Evolutionary conservation across 2,797 vertebrate species (phyloP), one percentile per base, ranked within the genome.

Genomic region (Melanotaenia parkinsoni): DNA sequence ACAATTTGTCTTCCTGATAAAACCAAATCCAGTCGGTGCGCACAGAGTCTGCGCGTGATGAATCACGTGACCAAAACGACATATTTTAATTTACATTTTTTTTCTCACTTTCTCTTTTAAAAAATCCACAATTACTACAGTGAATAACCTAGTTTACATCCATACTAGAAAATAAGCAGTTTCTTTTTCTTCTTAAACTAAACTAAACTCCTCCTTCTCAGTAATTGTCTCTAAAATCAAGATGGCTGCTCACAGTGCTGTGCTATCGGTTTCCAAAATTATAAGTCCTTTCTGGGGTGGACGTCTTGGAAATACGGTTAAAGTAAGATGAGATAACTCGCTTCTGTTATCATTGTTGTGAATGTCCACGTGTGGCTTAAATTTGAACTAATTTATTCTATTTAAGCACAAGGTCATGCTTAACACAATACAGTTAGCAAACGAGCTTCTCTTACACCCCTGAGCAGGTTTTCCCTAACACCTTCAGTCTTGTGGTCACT

Each of bases 171-270:
- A 58, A 53, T 38, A 1, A 37, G 1, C 18, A 3, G 18, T 9
- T 43, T 3, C 24, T 1, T 16, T 38, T 28, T 24, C 5, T 60
- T 26, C 7, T 40, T 40, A 43, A 16, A 43, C 8, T 40, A 43
- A 16, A 43, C 8, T 50, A 11, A 50, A 22, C 47, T 10, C 47
- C 47, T 22, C 47, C n/a, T 47, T 6, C 18, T 54, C 4, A 28
- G 4, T 28, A 9, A n/a, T 30, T 47, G 54, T 62, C 62, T 57
- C 32, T 20, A 26, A 24, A 64, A 64, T 58, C 82, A 94, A 92
- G 90, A 95, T 95, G 95, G 94, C 94, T 20, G 79, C 87, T 0
- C 87, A 81, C 85, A 76, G 86, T 79, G 72, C 85, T 0, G 70
- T 79, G 0, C 69, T 92, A 3, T 90, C 90, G 3, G 74, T 92